Conservation (phyloP, 2,797 vertebrate genomes). For the Numenius phaeopus region DNA sequence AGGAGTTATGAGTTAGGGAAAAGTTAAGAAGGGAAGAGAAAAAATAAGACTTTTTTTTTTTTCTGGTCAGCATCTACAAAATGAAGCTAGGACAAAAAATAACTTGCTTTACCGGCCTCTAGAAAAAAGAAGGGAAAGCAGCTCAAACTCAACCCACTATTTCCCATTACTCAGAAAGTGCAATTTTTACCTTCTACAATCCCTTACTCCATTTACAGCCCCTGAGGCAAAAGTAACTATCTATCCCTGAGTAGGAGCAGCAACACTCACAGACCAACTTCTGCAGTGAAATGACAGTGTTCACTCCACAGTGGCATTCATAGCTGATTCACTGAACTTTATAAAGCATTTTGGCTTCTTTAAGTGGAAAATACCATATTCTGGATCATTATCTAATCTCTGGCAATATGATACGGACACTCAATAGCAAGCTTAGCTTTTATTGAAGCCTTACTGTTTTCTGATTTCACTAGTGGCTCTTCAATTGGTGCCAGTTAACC, state of each 20-base stretch:
- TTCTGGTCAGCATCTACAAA: neutral
- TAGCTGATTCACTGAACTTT: neutral
- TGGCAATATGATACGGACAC: neutral
- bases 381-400: neutral
- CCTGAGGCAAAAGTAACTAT: neutral
- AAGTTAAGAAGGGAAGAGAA: neutral
- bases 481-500: neutral
- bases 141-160: neutral
- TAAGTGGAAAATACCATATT: neutral
- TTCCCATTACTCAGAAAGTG: neutral
- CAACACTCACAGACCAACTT: neutral
- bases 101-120: neutral
- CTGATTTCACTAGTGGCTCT: neutral
- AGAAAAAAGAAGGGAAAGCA: neutral
- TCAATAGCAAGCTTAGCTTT: neutral
- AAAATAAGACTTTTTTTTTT: neutral
- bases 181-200: neutral
- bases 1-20: neutral
- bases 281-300: neutral
- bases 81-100: neutral
- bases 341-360: neutral
- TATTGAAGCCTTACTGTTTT: neutral
- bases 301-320: neutral
- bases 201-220: neutral
- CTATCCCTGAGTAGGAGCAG: neutral